Evolutionary conservation across 2,797 vertebrate genomes (phyloP).

Genomic region (Amazona finschi): DNA sequence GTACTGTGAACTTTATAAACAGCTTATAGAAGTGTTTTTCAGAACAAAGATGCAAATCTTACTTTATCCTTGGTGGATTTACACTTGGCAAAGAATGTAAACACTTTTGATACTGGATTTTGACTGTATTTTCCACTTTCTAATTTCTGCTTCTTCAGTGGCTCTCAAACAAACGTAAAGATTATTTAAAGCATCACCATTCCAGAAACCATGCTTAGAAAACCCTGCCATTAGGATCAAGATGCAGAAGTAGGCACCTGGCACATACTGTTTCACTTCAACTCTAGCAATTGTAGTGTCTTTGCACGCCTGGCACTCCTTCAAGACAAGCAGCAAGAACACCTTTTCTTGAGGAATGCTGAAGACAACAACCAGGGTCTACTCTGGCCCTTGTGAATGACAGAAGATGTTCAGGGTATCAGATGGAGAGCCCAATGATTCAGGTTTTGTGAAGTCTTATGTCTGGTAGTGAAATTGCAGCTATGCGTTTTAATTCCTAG

Average conservation of each 20-base stretch:
- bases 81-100: neutral
- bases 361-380: neutral
- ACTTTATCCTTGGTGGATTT: neutral
- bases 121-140: neutral
- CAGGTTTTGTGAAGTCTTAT: neutral
- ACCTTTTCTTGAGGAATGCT: neutral
- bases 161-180: neutral
- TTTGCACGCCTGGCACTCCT: neutral
- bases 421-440: neutral
- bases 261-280: neutral
- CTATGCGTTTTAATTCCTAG: neutral
- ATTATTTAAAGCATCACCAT: neutral
- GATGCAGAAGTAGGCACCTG: neutral
- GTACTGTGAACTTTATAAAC: constrained; percentile 31
- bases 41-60: neutral
- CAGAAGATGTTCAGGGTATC: neutral
- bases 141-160: neutral
- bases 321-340: neutral
- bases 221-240: accelerated
- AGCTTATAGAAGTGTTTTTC: constrained; percentile 7
- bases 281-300: neutral
- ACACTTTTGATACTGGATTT: neutral
- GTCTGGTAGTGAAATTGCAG: neutral
- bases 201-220: neutral
- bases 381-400: neutral